Conservation (phyloP, 2,888 invertebrate species). For the Dasysyrphus tricinctus region DNA sequence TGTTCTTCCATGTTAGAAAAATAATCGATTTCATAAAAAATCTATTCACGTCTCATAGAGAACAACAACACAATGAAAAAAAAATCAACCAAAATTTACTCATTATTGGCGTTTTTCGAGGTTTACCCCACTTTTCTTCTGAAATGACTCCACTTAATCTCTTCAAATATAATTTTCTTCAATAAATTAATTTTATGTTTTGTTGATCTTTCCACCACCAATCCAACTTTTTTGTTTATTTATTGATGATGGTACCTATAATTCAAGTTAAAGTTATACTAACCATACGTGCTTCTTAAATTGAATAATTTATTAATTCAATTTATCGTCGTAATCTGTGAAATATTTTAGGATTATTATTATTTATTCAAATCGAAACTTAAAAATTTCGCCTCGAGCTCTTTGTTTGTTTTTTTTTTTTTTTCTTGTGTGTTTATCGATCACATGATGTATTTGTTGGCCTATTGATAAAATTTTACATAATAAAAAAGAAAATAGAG, state of each 20-base stretch:
- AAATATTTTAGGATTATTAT: not conserved
- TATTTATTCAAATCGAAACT: constrained; percentile 17
- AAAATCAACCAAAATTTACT: no score
- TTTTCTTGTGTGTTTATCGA: not conserved
- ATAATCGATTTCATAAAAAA: no score
- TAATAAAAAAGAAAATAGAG: constrained; percentile 34
- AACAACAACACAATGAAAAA: no score
- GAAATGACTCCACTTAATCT: not conserved
- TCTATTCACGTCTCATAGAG: no score
- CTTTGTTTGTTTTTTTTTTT: not conserved
- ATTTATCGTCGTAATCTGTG: constrained; percentile 21
- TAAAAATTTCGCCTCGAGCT: not conserved
- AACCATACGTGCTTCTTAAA: not conserved
- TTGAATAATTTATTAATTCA: constrained; percentile 2
- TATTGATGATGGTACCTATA: not conserved
- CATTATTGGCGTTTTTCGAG: no score
- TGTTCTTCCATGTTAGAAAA: no score
- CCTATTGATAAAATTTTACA: constrained; percentile 7
- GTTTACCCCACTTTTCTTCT: not conserved
- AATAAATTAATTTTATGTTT: not conserved
- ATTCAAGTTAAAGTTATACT: not conserved
- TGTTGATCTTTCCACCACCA: not conserved
- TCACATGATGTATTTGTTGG: not conserved
- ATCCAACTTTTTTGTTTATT: not conserved
- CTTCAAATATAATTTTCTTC: not conserved